A percentile compares a stretch with the other conserved stretches of the same genome.
phyloP scores from a whole-genome alignment of 2,113 vertebrate species.

The Myrmecobius fasciatus region DNA sequence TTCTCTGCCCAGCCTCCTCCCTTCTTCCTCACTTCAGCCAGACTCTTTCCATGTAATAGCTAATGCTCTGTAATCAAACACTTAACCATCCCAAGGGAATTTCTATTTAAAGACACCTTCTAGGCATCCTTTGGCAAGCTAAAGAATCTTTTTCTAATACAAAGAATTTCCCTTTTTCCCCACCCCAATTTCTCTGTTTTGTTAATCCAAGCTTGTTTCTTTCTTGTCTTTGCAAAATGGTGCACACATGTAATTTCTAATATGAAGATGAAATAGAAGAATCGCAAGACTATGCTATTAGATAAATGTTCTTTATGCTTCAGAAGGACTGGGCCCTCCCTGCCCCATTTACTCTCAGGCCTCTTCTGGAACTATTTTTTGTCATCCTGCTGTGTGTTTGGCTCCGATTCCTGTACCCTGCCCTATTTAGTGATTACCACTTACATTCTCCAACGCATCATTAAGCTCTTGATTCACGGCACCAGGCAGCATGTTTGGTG shows the following conservation, averaged over 20 bases:
- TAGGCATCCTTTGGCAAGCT: neutral
- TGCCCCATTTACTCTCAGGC: neutral
- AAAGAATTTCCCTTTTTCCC: neutral
- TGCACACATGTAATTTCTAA: neutral
- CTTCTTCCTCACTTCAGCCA: neutral
- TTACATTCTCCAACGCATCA: slow-evolving; percentile 65
- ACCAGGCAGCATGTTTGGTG: neutral
- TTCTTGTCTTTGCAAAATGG: neutral
- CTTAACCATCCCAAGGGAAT: neutral
- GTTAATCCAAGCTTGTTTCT: neutral
- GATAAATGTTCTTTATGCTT: neutral
- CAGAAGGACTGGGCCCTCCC: neutral
- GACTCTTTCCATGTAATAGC: neutral
- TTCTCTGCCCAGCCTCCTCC: neutral
- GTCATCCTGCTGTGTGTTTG: slow-evolving; percentile 30
- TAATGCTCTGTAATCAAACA: neutral
- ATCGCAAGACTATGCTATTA: neutral
- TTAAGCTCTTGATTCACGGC: slow-evolving; percentile 68
- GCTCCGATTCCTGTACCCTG: slow-evolving; percentile 39
- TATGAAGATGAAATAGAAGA: neutral
- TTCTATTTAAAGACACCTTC: neutral
- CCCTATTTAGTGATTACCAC: slow-evolving; percentile 59
- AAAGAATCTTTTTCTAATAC: neutral
- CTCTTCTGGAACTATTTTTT: neutral
- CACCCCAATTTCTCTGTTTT: neutral